Conservation (phyloP, 2,888 invertebrate species). For the Atrina japonica region DNA sequence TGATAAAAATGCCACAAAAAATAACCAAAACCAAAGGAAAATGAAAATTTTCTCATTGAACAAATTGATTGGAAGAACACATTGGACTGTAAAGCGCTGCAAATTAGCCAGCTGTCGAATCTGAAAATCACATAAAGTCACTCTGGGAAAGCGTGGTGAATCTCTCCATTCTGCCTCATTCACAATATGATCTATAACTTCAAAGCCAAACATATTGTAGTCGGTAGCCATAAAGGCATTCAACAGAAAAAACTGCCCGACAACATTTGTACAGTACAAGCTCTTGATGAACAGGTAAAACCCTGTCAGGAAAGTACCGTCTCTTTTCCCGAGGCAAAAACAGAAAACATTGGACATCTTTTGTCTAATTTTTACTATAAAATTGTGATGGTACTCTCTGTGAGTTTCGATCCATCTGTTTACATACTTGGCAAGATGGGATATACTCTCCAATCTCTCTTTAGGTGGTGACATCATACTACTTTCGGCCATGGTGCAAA, state of each 20-base stretch:
- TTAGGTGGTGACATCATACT: constrained; percentile 56
- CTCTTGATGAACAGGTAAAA: constrained; percentile 62
- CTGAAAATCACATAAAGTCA: constrained; percentile 66
- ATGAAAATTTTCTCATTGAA: constrained; percentile 68
- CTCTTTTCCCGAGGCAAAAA: constrained; percentile 58
- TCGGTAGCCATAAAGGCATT: constrained; percentile 62
- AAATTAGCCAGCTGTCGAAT: constrained; percentile 62
- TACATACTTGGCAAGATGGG: constrained; percentile 59
- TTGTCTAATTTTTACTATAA: constrained; percentile 50
- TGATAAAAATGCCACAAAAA: constrained; percentile 53
- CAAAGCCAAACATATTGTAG: constrained; percentile 62
- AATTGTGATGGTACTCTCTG: constrained; percentile 58
- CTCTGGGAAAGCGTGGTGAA: constrained; percentile 63
- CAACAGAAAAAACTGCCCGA: constrained; percentile 63
- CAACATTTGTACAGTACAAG: constrained; percentile 57
- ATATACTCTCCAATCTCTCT: constrained; percentile 54
- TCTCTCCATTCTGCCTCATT: constrained; percentile 57
- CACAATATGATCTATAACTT: constrained; percentile 53
- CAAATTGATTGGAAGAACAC: constrained; percentile 66
- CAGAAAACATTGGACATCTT: constrained; percentile 56
- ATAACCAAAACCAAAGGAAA: constrained; percentile 67
- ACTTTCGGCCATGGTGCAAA: constrained; percentile 52
- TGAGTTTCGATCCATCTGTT: constrained; percentile 64
- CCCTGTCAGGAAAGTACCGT: constrained; percentile 63
- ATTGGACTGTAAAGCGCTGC: constrained; percentile 62